phyloP scores from a whole-genome alignment of 2,888 invertebrate genomes.

The Protonemura montana region DNA sequence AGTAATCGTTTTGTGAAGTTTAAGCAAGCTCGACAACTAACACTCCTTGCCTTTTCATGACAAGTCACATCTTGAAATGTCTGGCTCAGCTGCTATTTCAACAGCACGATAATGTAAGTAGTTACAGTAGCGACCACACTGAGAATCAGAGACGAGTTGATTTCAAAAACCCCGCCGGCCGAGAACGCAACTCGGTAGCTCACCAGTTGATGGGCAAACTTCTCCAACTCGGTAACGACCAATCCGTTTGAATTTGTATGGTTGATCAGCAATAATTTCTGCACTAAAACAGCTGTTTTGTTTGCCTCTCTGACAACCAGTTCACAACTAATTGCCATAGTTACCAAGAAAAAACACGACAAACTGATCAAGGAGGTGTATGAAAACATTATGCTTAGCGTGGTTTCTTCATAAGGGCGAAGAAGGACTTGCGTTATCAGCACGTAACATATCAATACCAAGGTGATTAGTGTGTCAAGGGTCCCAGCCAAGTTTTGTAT shows the following conservation, averaged over 20 bases:
- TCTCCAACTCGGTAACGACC: not conserved
- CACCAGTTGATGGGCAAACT: not conserved
- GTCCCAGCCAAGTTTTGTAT: not conserved
- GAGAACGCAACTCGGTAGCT: not conserved
- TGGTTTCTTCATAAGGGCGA: not conserved
- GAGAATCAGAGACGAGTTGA: not conserved
- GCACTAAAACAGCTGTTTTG: not conserved
- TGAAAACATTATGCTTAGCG: not conserved
- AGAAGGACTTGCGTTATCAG: not conserved
- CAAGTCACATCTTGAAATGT: no score
- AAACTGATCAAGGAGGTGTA: not conserved
- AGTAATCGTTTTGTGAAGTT: no score
- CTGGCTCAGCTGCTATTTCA: no score
- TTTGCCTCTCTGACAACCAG: not conserved
- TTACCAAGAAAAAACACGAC: not conserved
- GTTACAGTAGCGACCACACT: not conserved
- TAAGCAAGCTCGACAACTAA: no score
- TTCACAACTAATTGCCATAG: not conserved
- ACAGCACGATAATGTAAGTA: not conserved
- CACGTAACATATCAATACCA: not conserved
- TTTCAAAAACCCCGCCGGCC: not conserved
- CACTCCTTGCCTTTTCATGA: no score
- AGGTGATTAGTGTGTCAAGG: not conserved
- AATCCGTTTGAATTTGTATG: not conserved
- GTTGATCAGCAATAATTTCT: not conserved